These are phyloP conservation scores for Oreotrochilus melanogaster DNA, from an alignment of 2,113 vertebrate genomes.

Conservation along the genomic window DNA sequence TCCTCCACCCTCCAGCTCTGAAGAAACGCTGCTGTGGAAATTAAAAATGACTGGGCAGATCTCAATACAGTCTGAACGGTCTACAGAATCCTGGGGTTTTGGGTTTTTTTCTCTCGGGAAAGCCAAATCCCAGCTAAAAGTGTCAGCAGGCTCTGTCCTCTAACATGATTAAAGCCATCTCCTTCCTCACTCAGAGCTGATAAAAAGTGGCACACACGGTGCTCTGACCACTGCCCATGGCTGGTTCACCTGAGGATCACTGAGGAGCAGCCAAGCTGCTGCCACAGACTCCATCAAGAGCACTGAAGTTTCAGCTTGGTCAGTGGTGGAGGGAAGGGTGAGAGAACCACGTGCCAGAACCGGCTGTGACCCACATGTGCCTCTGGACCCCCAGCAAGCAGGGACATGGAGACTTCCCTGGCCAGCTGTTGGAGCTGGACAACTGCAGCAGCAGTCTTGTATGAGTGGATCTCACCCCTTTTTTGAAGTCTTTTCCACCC, in stretches of 20 bases:
- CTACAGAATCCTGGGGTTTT: not conserved
- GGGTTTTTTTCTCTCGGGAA: not conserved
- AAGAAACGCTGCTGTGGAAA: not conserved
- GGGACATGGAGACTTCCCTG: not conserved
- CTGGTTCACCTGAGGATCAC: not conserved
- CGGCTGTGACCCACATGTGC: not conserved
- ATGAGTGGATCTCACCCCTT: not conserved
- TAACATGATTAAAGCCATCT: not conserved
- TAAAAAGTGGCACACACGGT: fast-evolving
- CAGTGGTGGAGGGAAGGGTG: fast-evolving
- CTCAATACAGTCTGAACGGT: not conserved
- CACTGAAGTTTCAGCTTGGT: fast-evolving
- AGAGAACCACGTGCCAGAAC: not conserved
- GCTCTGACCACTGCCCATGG: not conserved
- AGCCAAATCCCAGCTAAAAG: not conserved
- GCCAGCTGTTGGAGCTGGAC: not conserved
- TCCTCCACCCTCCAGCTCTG: not conserved
- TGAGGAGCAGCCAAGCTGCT: not conserved
- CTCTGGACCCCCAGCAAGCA: not conserved
- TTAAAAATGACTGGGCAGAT: not conserved
- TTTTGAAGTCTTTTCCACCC: not conserved
- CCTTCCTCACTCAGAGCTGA: not conserved
- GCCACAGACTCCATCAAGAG: fast-evolving
- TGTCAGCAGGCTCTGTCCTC: not conserved
- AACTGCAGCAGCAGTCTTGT: not conserved